Base-by-base conservation (phyloP, 2,888 invertebrate genomes). In the Ditula angustiorana region DNA sequence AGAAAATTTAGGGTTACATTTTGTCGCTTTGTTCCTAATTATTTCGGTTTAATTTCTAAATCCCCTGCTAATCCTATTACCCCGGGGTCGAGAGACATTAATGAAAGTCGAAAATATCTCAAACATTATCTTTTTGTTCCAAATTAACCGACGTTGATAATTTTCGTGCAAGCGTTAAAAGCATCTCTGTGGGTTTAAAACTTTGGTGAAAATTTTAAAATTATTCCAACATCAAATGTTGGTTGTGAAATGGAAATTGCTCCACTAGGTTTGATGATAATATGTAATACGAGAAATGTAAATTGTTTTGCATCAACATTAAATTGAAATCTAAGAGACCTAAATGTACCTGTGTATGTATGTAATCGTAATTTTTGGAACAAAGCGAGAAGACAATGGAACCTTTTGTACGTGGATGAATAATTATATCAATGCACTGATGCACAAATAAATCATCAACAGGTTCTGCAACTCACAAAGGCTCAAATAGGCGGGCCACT, bases 11-110 rank as follows among this genome's bases (percentile, higher is more conserved):
- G 23, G 28, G 21, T 33, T 35, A 13, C 33, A 23, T 23, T 47
- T 59, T 50, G 7, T 8, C 24, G 13, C 23, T n/a, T 30, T 19
- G 11, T 16, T 2, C n/a, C 5, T 19, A 28, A 13, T 37, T 41
- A 19, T 35, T 55, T 30, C 28, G 26, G n/a, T 57, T 10, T 23
- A 61, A 35, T 53, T 33, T 50, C 16, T 16, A 30, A 41, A 37
- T 53, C 23, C 33, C 41, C 30, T 44, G 30, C 10, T 63, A 57
- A 61, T 50, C 63, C 57, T 57, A 33, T 52, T 41, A 57, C 13
- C 2, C 30, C n/a, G 4, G 57, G 57, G 50, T 63, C 13, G n/a
- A 57, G 16, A 13, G 16, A 44, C 44, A 41, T 28, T 57, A 61
- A 57, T 57, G 56, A 23, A 19, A 35, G 24, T 19, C 28, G 33